Evolutionary conservation across 1,140 invertebrate species (phyloP).

Genomic region (Antheraea pernyi): DNA sequence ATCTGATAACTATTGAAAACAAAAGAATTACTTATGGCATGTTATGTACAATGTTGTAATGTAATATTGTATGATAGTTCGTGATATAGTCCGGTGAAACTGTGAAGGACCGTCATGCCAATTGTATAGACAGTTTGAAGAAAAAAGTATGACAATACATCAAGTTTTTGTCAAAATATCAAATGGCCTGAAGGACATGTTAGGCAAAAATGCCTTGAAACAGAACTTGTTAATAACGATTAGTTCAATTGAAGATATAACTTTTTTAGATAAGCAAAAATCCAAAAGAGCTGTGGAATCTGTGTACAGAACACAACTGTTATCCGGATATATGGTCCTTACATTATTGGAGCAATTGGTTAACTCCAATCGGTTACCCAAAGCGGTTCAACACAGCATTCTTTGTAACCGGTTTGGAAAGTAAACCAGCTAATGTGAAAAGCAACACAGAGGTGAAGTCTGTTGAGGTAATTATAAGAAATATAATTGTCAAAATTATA

Average conservation of each 20-base stretch:
- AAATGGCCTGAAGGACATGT: too few relatives aligned
- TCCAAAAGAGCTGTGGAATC: conserved; percentile 84
- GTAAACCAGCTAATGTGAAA: conserved; percentile 76
- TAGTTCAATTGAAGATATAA: background rate
- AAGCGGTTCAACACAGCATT: conserved; percentile 89
- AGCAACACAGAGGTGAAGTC: conserved; percentile 85
- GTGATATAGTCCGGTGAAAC: too few relatives aligned
- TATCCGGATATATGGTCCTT: conserved; percentile 91
- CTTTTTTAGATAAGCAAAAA: conserved; percentile 82
- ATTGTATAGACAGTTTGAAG: too few relatives aligned
- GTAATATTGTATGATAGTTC: too few relatives aligned
- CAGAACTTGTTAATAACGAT: too few relatives aligned
- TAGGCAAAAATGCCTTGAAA: too few relatives aligned
- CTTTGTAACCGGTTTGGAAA: conserved; percentile 83
- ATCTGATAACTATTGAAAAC: too few relatives aligned
- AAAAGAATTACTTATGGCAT: too few relatives aligned
- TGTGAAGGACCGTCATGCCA: too few relatives aligned
- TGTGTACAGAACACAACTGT: conserved; percentile 86
- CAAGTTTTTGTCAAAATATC: too few relatives aligned
- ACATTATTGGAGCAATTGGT: conserved; percentile 92
- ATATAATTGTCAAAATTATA: background rate
- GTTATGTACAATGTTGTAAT: too few relatives aligned
- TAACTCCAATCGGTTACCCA: conserved; percentile 83
- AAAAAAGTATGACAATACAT: too few relatives aligned
- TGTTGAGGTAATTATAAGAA: conserved; percentile 79